Conservation (phyloP, 2,113 vertebrate species). For the Engystomops pustulosus region DNA sequence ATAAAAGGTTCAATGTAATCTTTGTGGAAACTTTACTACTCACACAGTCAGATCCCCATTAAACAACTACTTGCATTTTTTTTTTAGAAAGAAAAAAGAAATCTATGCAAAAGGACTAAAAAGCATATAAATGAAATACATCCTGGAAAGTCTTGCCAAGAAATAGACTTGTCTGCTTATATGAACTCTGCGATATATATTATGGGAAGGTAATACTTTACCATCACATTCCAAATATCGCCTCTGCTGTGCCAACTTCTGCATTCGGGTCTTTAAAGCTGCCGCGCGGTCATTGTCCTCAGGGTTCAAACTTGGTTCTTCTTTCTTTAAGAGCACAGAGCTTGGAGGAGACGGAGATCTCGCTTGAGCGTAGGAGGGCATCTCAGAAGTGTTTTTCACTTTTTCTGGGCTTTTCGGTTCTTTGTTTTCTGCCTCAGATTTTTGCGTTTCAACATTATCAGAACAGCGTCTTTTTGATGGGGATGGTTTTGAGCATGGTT, state of each 20-base stretch:
- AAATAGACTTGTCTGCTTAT: too few species aligned
- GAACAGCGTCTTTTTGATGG: constrained; percentile 90
- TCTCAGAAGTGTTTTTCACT: constrained; percentile 64
- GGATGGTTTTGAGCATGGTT: constrained; percentile 83
- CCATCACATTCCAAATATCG: constrained; percentile 83
- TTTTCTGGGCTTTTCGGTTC: constrained; percentile 65
- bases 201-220: constrained; percentile 51
- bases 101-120: too few species aligned
- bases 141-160: too few species aligned
- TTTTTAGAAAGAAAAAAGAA: too few species aligned
- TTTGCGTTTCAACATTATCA: constrained; percentile 67
- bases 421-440: constrained; percentile 76
- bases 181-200: too few species aligned
- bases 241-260: constrained; percentile 84
- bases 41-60: too few species aligned
- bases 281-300: constrained; percentile 58
- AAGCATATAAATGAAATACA: too few species aligned
- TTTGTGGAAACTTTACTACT: too few species aligned
- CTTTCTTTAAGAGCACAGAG: constrained; percentile 42
- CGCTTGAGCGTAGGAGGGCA: constrained; percentile 66
- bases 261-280: constrained; percentile 85
- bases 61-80: too few species aligned
- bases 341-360: constrained; percentile 40
- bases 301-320: constrained; percentile 57
- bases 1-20: too few species aligned